Evolutionary conservation across 2,113 vertebrate genomes (phyloP).

Genomic region (Gallinago undulata): DNA sequence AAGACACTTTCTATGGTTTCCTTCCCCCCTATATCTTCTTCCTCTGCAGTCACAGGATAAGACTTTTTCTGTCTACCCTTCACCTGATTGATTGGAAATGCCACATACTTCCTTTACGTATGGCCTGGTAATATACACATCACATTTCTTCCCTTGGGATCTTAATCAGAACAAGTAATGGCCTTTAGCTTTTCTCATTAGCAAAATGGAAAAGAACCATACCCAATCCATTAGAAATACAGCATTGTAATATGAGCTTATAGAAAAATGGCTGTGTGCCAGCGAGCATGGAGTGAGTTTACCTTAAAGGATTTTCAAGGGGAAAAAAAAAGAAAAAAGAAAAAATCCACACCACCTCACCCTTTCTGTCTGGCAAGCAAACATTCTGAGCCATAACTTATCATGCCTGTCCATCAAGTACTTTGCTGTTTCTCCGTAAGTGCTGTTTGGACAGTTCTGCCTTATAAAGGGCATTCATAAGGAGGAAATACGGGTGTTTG

Average conservation of each 20-base stretch:
- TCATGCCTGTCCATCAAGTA: not conserved
- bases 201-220: slow-evolving; percentile 79
- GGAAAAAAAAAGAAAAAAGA: not conserved
- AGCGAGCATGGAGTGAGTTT: slow-evolving; percentile 60
- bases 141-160: slow-evolving; percentile 65
- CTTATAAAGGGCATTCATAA: slow-evolving; percentile 28
- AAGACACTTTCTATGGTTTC: slow-evolving; percentile 33
- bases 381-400: slow-evolving; percentile 37
- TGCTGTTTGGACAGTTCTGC: slow-evolving; percentile 54
- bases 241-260: slow-evolving; percentile 78
- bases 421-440: slow-evolving; percentile 42
- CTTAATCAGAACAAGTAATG: slow-evolving; percentile 83
- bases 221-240: slow-evolving; percentile 82
- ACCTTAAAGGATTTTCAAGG: slow-evolving; percentile 61
- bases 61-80: slow-evolving; percentile 40
- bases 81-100: slow-evolving; percentile 42
- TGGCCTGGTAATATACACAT: slow-evolving; percentile 50
- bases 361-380: slow-evolving; percentile 28
- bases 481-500: slow-evolving; percentile 28
- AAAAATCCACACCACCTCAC: not conserved
- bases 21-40: slow-evolving; percentile 13
- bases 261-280: slow-evolving; percentile 72
- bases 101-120: slow-evolving; percentile 44
- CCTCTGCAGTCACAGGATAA: slow-evolving; percentile 21
- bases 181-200: slow-evolving; percentile 88